A percentile compares a stretch with the other conserved stretches of the same genome.
These are phyloP conservation scores for Apoderus coryli DNA, from an alignment of 2,888 invertebrate species.

Conservation along the genomic window DNA sequence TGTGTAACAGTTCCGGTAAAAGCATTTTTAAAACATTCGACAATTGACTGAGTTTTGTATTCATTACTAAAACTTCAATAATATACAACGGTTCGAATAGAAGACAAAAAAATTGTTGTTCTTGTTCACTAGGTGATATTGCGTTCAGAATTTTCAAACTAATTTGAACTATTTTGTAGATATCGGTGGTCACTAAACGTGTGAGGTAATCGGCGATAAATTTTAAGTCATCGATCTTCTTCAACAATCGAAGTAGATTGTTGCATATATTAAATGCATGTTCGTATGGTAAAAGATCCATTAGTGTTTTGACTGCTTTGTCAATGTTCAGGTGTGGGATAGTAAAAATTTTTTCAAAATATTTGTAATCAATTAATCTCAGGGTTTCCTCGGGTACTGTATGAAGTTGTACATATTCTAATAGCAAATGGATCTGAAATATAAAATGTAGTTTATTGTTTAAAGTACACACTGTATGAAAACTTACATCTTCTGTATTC, in stretches of 20 bases:
- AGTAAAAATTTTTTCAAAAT: slow-evolving; percentile 43
- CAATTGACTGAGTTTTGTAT: slow-evolving; percentile 58
- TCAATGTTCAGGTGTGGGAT: slow-evolving; percentile 36
- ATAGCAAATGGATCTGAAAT: slow-evolving; percentile 46
- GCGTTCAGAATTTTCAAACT: slow-evolving; percentile 54
- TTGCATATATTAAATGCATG: slow-evolving; percentile 48
- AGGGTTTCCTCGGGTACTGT: slow-evolving; percentile 41
- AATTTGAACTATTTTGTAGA: slow-evolving; percentile 47
- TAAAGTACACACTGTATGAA: neutral
- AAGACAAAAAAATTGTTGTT: slow-evolving; percentile 43
- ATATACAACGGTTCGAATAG: slow-evolving; percentile 59
- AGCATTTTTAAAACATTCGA: slow-evolving; percentile 45
- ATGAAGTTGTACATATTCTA: slow-evolving; percentile 55
- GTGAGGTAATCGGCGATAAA: slow-evolving; percentile 49
- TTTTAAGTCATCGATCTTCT: slow-evolving; percentile 46
- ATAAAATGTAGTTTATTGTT: slow-evolving; percentile 20
- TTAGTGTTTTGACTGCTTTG: slow-evolving; percentile 36
- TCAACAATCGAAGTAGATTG: slow-evolving; percentile 45
- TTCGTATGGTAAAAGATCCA: slow-evolving; percentile 41
- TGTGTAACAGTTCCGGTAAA: slow-evolving; percentile 31
- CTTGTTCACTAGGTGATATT: slow-evolving; percentile 41
- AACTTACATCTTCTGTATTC: slow-evolving; percentile 22
- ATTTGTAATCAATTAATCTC: slow-evolving; percentile 34
- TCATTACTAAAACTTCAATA: slow-evolving; percentile 78
- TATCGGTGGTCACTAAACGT: slow-evolving; percentile 32